These are phyloP conservation scores for Mythimna lalbum DNA, from an alignment of 2,888 invertebrate genomes.

Conservation along the genomic window DNA sequence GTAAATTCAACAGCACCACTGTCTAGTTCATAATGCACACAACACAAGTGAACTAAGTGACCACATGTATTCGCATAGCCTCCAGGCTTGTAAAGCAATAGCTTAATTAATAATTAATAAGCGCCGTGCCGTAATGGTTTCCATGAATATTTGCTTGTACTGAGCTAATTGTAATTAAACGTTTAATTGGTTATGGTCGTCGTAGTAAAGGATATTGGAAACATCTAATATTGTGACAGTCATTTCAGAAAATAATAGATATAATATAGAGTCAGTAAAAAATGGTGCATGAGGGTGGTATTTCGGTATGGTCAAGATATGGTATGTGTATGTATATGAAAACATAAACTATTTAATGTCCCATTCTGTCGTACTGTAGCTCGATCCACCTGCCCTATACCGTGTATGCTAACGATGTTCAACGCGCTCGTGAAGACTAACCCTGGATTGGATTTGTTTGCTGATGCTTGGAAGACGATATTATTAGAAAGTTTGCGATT, in stretches of 20 bases:
- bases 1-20: conserved; percentile 9
- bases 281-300: too few relatives aligned
- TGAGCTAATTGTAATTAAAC: conserved; percentile 38
- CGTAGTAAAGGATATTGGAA: not conserved
- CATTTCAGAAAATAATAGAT: not conserved
- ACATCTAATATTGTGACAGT: conserved; percentile 6
- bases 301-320: too few relatives aligned
- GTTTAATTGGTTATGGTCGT: conserved; percentile 38
- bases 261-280: not conserved
- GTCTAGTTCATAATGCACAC: conserved; percentile 1
- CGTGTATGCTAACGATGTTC: too few relatives aligned
- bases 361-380: too few relatives aligned
- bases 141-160: conserved; percentile 38
- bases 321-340: too few relatives aligned
- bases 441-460: too few relatives aligned
- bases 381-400: too few relatives aligned
- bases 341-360: too few relatives aligned
- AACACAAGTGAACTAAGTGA: conserved; percentile 11
- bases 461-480: too few relatives aligned
- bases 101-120: conserved; percentile 57
- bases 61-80: conserved; percentile 32
- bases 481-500: too few relatives aligned
- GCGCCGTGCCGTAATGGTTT: conserved; percentile 36
- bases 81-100: conserved; percentile 22
- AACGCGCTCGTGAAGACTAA: too few relatives aligned